Evolutionary conservation across 2,888 invertebrate species (phyloP).

Genomic region (Folsomia candida): DNA sequence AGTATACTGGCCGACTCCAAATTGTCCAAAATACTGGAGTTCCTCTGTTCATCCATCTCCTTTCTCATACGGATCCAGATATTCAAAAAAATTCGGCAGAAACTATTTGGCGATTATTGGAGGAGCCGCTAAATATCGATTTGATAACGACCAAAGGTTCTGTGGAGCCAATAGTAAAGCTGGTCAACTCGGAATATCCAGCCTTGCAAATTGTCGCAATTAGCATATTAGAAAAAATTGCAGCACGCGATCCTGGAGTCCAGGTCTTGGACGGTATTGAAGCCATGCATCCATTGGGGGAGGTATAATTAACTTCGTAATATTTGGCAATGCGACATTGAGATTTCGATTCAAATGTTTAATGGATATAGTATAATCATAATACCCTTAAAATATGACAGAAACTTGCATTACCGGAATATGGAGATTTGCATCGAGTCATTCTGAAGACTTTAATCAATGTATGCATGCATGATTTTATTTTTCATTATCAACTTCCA

Average conservation of each 20-base stretch:
- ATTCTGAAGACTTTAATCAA: conserved; percentile 34
- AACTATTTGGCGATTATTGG: conserved; percentile 40
- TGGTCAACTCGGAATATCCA: conserved; percentile 37
- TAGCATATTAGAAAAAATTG: conserved; percentile 36
- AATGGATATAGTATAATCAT: no score
- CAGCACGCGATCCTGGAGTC: conserved; percentile 24
- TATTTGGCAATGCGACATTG: background rate
- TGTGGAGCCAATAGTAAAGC: conserved; percentile 25
- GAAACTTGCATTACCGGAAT: conserved; percentile 36
- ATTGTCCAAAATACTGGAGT: conserved; percentile 39
- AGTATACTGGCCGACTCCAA: conserved; percentile 43
- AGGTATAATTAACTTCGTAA: conserved; percentile 17
- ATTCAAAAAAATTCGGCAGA: conserved; percentile 42
- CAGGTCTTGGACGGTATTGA: conserved; percentile 27
- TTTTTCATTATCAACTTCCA: no score
- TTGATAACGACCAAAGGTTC: conserved; percentile 22
- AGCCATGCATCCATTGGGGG: conserved; percentile 26
- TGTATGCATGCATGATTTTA: conserved; percentile 7
- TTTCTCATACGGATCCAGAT: conserved; percentile 39
- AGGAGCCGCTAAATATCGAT: conserved; percentile 42
- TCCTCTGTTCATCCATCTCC: conserved; percentile 21
- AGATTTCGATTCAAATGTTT: no score
- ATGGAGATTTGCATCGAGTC: conserved; percentile 41
- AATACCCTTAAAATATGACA: background rate
- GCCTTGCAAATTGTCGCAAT: conserved; percentile 40